Conservation (phyloP, 2,113 vertebrate species). For the Sinocyclocheilus anophthalmus region DNA sequence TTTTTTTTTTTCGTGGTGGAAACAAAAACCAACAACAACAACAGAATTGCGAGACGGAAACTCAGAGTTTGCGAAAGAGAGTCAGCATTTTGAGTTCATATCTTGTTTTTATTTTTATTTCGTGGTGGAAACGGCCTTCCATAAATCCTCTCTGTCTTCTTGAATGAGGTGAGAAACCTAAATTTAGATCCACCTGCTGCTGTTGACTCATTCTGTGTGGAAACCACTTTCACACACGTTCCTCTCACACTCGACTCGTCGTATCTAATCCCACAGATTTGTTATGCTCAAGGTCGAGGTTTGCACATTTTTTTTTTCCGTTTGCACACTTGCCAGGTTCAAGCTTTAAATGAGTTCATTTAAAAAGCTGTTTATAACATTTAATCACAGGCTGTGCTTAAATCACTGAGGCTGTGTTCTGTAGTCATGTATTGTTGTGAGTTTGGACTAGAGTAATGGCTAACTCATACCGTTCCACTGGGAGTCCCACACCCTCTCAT, state of each 20-base stretch:
- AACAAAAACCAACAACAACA: no score
- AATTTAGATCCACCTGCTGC: background rate
- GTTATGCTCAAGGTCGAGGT: background rate
- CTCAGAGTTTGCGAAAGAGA: no score
- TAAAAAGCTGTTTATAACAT: constrained; percentile 19
- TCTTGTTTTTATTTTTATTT: no score
- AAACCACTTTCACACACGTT: background rate
- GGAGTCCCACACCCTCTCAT: background rate
- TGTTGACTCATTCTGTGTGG: background rate
- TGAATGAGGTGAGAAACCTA: background rate
- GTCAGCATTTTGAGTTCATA: no score
- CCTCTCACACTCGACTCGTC: background rate
- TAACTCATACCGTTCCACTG: constrained; percentile 2
- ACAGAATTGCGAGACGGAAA: no score
- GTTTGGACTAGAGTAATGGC: constrained; percentile 19
- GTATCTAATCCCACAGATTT: constrained; percentile 32
- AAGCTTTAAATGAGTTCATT: background rate
- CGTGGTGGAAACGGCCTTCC: no score
- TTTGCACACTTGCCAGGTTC: background rate
- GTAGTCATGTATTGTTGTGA: background rate
- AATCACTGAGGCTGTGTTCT: no score
- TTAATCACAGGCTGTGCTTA: background rate
- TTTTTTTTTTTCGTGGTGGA: no score
- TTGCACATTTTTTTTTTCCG: no score
- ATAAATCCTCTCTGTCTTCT: no score